Evolutionary conservation across 53 echinoderm and acorn worm genomes (phyloP), one percentile per base, ranked within the genome.

Genomic region (Apostichopus leukothele): DNA sequence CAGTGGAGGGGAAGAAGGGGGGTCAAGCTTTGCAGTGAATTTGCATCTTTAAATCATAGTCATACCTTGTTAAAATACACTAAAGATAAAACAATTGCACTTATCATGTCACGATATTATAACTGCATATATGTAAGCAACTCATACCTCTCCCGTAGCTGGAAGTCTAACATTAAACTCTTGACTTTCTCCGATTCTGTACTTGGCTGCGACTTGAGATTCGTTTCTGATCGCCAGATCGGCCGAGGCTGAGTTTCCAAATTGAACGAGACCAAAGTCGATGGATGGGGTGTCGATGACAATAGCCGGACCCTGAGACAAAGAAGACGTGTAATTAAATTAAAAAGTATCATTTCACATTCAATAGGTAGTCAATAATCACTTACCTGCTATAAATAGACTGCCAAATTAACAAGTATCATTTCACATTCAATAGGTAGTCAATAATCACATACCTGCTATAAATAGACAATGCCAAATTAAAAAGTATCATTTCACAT

Each of bases 231-330:
- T 51, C 60, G 89, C 87, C n/a, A 97, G 73, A 55, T 91, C 89
- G 83, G 89, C 81, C 27, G 73, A 73, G 12, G 87, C 83, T 27
- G 76, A 88, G 52, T 92, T 88, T 53, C 93, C 94, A 9, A 87
- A 89, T n/a, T 92, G 89, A 10, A 97, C 92, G 83, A 97, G 92
- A 18, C 95, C 95, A 83, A 95, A 97, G 86, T 97, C 94, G 1
- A 97, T 67, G 1, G 93, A 90, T 51, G 97, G 94, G 13, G 95
- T 94, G 23, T 95, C 95, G 22, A 97, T 91, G 25, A 92, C 57
- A 12, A 97, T 91, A 75, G 90, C 80, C 10, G 97, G 97, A 71
- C 97, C 97, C 95, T 94, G 74, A 55, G n/a, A 63, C 74, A 74
- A 74, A 74, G 9, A 67, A n/a, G 68, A 67, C 3, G n/a, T 67